A percentile compares a stretch with the other conserved stretches of the same genome.
phyloP scores from a whole-genome alignment of 2,113 vertebrate genomes.

The Entelurus aequoreus region DNA sequence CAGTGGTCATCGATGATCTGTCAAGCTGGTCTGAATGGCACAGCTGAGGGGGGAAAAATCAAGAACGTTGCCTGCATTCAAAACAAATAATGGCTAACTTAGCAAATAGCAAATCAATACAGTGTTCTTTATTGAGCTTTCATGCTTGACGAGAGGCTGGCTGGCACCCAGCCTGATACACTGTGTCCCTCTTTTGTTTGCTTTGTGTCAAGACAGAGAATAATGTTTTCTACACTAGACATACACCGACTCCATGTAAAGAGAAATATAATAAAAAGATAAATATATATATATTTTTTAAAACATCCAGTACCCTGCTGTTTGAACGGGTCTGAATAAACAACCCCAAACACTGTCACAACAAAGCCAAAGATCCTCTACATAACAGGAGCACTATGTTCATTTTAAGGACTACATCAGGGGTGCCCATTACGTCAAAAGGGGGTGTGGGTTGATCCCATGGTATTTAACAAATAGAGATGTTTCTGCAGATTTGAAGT shows the following conservation, averaged over 20 bases:
- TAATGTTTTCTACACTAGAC: conserved; percentile 24
- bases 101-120: conserved; percentile 50
- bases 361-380: too few species aligned
- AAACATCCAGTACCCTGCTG: conserved; percentile 60
- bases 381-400: too few species aligned
- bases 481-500: too few species aligned
- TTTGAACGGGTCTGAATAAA: conserved; percentile 56
- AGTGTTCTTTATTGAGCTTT: conserved; percentile 52
- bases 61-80: conserved; percentile 63
- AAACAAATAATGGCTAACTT: conserved; percentile 66
- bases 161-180: conserved; percentile 53
- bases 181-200: conserved; percentile 30
- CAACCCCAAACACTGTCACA: too few species aligned
- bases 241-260: conserved; percentile 24
- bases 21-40: conserved; percentile 50
- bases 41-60: conserved; percentile 27
- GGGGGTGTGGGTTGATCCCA: too few species aligned
- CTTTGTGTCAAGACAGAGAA: conserved; percentile 24
- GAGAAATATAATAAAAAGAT: too few species aligned
- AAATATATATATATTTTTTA: conserved; percentile 1
- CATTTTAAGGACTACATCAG: too few species aligned
- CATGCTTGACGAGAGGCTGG: conserved; percentile 54
- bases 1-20: conserved; percentile 60
- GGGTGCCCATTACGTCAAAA: too few species aligned
- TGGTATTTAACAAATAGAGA: too few species aligned